Evolutionary conservation across 1,140 invertebrate genomes (phyloP).

Genomic region (Hycleus phaleratus): DNA sequence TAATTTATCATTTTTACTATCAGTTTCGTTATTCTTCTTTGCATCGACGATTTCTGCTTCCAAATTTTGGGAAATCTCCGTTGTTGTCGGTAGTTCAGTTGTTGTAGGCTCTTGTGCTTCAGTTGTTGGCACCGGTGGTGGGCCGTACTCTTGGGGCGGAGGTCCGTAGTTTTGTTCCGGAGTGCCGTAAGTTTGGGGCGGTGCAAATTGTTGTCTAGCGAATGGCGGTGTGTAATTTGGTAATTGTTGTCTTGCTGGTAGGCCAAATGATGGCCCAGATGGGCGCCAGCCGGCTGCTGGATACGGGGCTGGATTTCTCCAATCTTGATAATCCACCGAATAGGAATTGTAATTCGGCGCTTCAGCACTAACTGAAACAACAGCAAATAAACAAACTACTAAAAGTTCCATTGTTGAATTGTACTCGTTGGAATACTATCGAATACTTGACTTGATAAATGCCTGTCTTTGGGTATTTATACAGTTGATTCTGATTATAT

Average conservation of each 20-base stretch:
- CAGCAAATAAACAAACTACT: background rate
- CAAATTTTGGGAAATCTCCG: background rate
- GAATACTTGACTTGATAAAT: too few relatives aligned
- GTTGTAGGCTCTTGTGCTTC: slow-evolving; percentile 18
- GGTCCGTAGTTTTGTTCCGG: slow-evolving; percentile 3
- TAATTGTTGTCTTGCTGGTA: slow-evolving; percentile 5
- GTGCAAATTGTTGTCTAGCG: background rate
- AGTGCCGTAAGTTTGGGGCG: background rate
- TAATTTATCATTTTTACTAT: slow-evolving; percentile 19
- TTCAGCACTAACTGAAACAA: background rate
- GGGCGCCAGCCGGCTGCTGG: slow-evolving; percentile 22
- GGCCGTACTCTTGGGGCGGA: slow-evolving; percentile 6
- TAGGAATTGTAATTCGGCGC: background rate
- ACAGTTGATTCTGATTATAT: too few relatives aligned
- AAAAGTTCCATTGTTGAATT: background rate
- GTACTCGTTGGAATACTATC: too few relatives aligned
- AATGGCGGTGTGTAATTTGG: too few relatives aligned
- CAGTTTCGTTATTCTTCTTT: slow-evolving; percentile 2
- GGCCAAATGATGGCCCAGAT: slow-evolving; percentile 14
- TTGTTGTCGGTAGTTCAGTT: slow-evolving; percentile 22
- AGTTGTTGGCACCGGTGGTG: slow-evolving; percentile 10
- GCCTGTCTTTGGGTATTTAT: too few relatives aligned
- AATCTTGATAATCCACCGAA: slow-evolving; percentile 1
- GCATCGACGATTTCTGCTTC: slow-evolving; percentile 1
- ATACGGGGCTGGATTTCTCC: slow-evolving; percentile 2